Evolutionary conservation across 2,888 invertebrate genomes (phyloP).

Genomic region (Acronicta alni): DNA sequence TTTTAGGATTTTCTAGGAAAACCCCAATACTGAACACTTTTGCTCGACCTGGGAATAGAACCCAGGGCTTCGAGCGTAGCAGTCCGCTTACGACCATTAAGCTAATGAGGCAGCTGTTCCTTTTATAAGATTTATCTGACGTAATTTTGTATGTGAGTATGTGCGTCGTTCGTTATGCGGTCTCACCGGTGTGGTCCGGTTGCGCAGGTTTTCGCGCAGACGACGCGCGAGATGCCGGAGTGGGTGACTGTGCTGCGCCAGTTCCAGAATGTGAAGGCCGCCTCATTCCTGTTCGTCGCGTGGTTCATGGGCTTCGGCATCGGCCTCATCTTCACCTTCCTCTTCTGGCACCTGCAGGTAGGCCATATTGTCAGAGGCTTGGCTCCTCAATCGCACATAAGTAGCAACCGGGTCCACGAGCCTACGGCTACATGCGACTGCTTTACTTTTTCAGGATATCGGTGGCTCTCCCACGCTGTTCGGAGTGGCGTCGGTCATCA

Average conservation of each 20-base stretch:
- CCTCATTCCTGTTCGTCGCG: conserved; percentile 97
- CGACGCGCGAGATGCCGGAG: conserved; percentile 96
- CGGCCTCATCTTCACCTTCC: conserved; percentile 99
- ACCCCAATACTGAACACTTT: too few species aligned
- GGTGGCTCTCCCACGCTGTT: conserved; percentile 99
- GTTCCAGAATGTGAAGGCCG: conserved; percentile 96
- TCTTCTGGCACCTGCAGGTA: conserved; percentile 99
- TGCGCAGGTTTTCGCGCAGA: conserved; percentile 95
- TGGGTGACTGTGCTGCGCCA: conserved; percentile 97
- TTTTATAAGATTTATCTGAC: too few species aligned
- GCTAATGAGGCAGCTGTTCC: too few species aligned
- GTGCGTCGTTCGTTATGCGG: too few species aligned
- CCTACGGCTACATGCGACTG: not conserved
- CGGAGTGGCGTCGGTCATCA: conserved; percentile 99
- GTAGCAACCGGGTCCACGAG: not conserved
- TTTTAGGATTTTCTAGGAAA: too few species aligned
- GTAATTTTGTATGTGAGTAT: too few species aligned
- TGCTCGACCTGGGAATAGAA: too few species aligned
- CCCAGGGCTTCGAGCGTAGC: too few species aligned
- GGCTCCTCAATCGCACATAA: not conserved
- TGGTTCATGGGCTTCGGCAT: conserved; percentile 99
- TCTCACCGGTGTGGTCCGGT: too few species aligned
- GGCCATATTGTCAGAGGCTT: not conserved
- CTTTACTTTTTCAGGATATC: conserved; percentile 91
- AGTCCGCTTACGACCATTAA: too few species aligned